Evolutionary conservation across 2,113 vertebrate species (phyloP), one percentile per base, ranked within the genome.

Genomic region (Odontophorus gujanensis): DNA sequence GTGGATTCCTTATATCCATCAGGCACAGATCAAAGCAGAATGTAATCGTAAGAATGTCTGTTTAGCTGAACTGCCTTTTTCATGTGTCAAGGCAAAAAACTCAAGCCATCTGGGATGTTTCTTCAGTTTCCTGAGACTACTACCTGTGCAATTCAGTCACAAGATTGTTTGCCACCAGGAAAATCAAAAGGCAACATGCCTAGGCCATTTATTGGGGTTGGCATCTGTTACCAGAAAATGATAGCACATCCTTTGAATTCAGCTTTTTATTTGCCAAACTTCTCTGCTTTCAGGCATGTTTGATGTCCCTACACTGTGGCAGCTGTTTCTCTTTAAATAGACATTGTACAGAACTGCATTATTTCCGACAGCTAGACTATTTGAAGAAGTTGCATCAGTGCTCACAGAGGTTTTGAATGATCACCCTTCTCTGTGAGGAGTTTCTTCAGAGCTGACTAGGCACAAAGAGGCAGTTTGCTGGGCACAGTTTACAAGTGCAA

Each of bases 401-500:
- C 28, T 48, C 73, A 47, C 48, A 57, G 38, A 50, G 13, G 22
- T 88, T 92, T 62, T 94, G 94, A 96, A 69, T 93, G 93, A 94
- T 94, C 59, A 26, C 73, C 86, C 84, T 86, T 96, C 79, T 92
- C 89, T 82, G 63, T 6, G 13, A 97, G 71, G 76, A 80, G 66
- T 62, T 69, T 92, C 87, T 95, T 96, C 85, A 45, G 47, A 84
- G 84, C 93, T 92, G 81, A 87, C 85, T 90, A 79, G 93, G 75
- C 92, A 95, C 71, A 89, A 89, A 93, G 74, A 96, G 20, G 68
- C 72, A 87, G 59, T 96, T 95, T 96, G 59, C 90, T 85, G 51
- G 89, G 89, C 89, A 93, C 86, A 92, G 30, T 96, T 97, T 95
- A 81, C 55, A 97, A 90, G 92, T 91, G 95, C 93, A 95, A 96